These are phyloP conservation scores for Botrylloides violaceus DNA, from an alignment of 23 tunicate species.

Conservation along the genomic window DNA sequence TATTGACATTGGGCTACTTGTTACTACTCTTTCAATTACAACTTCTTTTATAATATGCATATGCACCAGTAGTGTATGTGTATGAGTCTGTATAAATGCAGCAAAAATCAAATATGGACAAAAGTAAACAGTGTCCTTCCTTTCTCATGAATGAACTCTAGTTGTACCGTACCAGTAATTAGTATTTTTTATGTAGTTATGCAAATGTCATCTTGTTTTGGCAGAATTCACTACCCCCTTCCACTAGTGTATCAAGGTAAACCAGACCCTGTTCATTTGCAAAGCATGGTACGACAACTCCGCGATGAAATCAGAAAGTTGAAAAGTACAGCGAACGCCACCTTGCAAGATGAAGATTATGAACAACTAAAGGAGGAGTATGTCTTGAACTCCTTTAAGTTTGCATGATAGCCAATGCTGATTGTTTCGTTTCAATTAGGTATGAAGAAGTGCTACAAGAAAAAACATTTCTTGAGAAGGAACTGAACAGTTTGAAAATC, in stretches of 20 bases:
- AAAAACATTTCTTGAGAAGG: slow-evolving; percentile 40
- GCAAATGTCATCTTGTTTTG: background rate
- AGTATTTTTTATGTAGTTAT: background rate
- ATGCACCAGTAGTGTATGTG: too few species aligned
- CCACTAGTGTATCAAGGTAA: slow-evolving; percentile 85
- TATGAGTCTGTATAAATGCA: too few species aligned
- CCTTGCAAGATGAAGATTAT: slow-evolving; percentile 41
- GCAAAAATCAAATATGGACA: too few species aligned
- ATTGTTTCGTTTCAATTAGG: slow-evolving; percentile 8
- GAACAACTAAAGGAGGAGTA: slow-evolving; percentile 64
- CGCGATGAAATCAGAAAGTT: slow-evolving; percentile 70
- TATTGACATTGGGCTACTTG: too few species aligned
- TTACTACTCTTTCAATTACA: too few species aligned
- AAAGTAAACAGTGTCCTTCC: too few species aligned
- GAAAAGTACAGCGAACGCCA: slow-evolving; percentile 22
- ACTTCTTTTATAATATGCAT: too few species aligned
- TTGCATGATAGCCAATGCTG: background rate
- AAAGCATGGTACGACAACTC: slow-evolving; percentile 65
- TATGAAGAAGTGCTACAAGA: slow-evolving; percentile 58
- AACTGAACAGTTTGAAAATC: slow-evolving; percentile 37
- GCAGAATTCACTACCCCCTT: slow-evolving; percentile 87
- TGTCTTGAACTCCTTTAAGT: slow-evolving; percentile 2
- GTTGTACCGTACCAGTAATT: background rate
- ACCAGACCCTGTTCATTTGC: slow-evolving; percentile 82
- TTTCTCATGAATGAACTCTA: too few species aligned